Evolutionary conservation across 2,888 invertebrate genomes (phyloP).

Genomic region (Terebella lapidaria): DNA sequence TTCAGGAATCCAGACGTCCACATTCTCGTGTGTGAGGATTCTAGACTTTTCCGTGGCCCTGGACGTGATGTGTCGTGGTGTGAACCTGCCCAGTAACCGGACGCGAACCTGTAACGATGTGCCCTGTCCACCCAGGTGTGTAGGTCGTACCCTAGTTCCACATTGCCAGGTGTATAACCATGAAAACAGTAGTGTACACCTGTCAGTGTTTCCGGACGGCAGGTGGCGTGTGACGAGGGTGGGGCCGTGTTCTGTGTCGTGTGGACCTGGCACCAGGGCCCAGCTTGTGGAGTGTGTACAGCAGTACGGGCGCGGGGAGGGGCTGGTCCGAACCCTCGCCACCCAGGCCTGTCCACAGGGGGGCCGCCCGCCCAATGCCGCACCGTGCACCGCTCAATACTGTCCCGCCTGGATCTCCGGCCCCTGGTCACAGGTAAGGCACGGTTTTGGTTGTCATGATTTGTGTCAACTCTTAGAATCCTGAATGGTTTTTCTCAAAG

Average conservation of each 20-base stretch:
- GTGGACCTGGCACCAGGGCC: neutral
- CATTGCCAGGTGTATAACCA: too few relatives aligned
- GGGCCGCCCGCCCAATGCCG: constrained; percentile 84
- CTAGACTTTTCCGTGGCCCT: neutral
- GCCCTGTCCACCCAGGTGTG: neutral
- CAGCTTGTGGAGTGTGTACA: neutral
- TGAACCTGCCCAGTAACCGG: neutral
- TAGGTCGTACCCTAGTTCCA: neutral
- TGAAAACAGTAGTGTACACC: too few relatives aligned
- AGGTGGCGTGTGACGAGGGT: neutral
- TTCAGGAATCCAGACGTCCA: neutral
- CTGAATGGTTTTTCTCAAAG: neutral
- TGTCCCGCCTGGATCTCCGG: constrained; percentile 86
- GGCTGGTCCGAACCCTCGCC: constrained; percentile 57
- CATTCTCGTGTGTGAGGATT: neutral
- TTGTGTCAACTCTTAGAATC: neutral
- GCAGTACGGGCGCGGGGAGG: neutral
- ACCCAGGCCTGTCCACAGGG: constrained; percentile 85
- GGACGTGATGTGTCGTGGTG: neutral
- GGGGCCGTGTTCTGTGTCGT: neutral
- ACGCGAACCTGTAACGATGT: neutral
- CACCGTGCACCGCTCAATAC: constrained; percentile 82
- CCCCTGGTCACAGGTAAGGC: constrained; percentile 83
- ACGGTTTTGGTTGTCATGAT: neutral
- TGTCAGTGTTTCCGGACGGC: too few relatives aligned